Percentiles rank a stretch among this genome's conserved stretches.
phyloP scores from a whole-genome alignment of 2,797 vertebrate species.

The Sebastes vulpes region DNA sequence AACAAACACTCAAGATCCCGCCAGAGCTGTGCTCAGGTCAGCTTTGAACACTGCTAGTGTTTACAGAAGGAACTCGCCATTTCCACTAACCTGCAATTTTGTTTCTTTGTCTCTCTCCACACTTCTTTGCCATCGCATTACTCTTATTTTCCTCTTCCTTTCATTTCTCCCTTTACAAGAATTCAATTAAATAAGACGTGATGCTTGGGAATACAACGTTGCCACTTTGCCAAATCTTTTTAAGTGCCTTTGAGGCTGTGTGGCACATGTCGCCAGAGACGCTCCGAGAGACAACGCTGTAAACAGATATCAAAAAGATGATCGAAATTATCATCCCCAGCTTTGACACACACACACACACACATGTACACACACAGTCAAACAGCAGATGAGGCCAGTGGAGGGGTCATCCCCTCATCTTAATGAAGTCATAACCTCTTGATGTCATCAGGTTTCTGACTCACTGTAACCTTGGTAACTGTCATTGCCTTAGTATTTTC shows the following conservation, averaged over 20 bases:
- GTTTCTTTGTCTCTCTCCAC: slow-evolving; percentile 1
- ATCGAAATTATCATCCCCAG: not conserved
- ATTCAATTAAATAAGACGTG: slow-evolving; percentile 9
- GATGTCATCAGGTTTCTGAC: slow-evolving; percentile 25
- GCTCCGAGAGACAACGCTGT: slow-evolving; percentile 1
- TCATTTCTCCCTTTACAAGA: slow-evolving; percentile 14
- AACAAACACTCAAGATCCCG: slow-evolving; percentile 41
- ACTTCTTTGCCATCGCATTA: not conserved
- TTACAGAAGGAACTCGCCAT: slow-evolving; percentile 28
- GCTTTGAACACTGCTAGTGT: slow-evolving; percentile 25
- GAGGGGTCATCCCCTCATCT: not conserved
- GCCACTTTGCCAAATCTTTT: slow-evolving; percentile 18
- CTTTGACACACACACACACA: not conserved
- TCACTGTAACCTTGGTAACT: slow-evolving; percentile 32
- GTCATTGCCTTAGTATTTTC: not conserved
- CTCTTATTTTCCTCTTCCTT: not conserved
- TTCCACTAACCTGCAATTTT: not conserved
- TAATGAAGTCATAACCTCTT: slow-evolving; percentile 7
- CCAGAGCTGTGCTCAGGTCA: slow-evolving; percentile 15
- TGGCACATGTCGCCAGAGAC: slow-evolving; percentile 32
- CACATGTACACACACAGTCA: not conserved
- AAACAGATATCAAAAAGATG: slow-evolving; percentile 34
- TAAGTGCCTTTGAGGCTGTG: slow-evolving; percentile 12
- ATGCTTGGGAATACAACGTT: slow-evolving; percentile 14
- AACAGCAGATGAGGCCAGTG: not conserved